Percentiles rank a stretch among this genome's conserved stretches.
Conservation (phyloP, 2,113 vertebrate genomes). For the Malurus alboscapulatus region DNA sequence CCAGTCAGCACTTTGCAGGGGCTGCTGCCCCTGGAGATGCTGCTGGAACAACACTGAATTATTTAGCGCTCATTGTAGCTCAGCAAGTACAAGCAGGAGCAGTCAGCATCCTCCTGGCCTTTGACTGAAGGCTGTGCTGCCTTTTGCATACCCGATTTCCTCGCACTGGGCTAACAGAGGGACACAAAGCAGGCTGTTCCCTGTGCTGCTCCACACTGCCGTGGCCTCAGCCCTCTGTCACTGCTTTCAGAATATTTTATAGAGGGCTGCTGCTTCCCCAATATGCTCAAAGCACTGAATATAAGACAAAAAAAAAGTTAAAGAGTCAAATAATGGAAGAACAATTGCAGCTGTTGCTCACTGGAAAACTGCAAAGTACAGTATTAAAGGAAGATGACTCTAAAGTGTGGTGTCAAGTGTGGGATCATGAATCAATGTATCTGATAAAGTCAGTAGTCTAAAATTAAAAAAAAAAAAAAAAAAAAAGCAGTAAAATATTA, state of each 20-base stretch:
- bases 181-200: not conserved
- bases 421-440: no score
- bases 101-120: not conserved
- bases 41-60: conserved; percentile 37
- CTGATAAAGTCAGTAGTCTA: no score
- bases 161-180: not conserved
- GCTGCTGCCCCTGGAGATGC: not conserved
- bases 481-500: not conserved
- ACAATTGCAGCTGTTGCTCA: not conserved
- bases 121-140: not conserved
- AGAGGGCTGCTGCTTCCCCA: not conserved
- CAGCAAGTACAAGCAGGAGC: not conserved
- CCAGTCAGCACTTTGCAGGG: not conserved
- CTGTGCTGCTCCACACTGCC: not conserved
- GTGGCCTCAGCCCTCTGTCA: not conserved
- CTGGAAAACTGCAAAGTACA: not conserved
- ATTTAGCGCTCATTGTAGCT: conserved; percentile 36
- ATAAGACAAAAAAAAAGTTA: not conserved
- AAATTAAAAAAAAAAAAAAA: not conserved
- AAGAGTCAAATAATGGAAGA: not conserved
- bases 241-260: not conserved
- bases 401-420: no score
- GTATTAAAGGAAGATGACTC: no score
- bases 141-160: not conserved
- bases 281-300: not conserved